These are phyloP conservation scores for Pardalotus punctatus DNA, from an alignment of 2,113 vertebrate species.

Conservation along the genomic window DNA sequence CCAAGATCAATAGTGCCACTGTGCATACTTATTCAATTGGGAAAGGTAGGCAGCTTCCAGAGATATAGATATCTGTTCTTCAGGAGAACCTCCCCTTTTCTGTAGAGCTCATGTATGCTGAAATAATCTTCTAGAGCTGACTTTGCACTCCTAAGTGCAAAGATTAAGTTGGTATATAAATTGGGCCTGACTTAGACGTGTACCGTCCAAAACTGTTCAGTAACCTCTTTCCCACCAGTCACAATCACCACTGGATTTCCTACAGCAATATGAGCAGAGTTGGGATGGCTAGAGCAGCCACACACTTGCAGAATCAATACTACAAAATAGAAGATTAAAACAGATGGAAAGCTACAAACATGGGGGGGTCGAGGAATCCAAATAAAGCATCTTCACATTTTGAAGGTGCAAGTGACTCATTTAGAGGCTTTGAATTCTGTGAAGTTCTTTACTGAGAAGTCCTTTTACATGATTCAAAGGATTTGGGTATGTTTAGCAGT, in stretches of 20 bases:
- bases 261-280: neutral
- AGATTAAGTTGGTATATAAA: neutral
- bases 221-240: neutral
- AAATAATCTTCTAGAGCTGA: neutral
- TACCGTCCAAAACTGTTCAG: neutral
- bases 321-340: neutral
- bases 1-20: neutral
- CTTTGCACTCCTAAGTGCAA: neutral
- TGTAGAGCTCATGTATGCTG: neutral
- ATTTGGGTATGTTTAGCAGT: neutral
- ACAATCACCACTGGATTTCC: neutral
- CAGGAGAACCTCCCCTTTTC: neutral
- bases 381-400: constrained; percentile 16
- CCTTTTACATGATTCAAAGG: neutral
- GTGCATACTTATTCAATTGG: neutral
- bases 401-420: neutral
- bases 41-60: neutral
- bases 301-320: neutral
- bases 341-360: neutral
- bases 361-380: neutral
- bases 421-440: neutral
- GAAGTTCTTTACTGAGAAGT: neutral
- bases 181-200: neutral
- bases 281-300: neutral
- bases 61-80: neutral